Evolutionary conservation across 2,113 vertebrate species (phyloP).

Genomic region (Dipodomys spectabilis): DNA sequence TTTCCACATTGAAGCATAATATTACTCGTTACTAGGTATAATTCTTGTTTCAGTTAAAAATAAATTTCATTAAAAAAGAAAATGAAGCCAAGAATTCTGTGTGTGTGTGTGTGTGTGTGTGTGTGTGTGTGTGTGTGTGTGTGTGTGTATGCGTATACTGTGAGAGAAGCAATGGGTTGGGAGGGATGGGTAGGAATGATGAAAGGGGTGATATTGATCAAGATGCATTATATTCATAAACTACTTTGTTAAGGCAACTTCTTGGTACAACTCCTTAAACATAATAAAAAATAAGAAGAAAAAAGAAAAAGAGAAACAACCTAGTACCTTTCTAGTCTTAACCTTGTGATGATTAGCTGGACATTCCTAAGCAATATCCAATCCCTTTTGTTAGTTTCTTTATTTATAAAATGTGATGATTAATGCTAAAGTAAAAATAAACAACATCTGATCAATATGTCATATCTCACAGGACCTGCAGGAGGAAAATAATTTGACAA

Average conservation of each 20-base stretch:
- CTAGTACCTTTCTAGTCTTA: not conserved
- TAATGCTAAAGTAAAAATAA: conserved; percentile 48
- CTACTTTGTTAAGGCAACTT: too few species aligned
- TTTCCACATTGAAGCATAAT: not conserved
- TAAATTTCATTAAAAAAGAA: not conserved
- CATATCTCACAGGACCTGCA: not conserved
- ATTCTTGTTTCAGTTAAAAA: not conserved
- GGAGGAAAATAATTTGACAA: not conserved
- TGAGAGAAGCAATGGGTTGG: too few species aligned
- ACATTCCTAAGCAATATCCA: not conserved
- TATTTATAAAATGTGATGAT: not conserved
- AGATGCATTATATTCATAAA: too few species aligned
- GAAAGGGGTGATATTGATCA: too few species aligned
- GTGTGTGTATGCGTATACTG: too few species aligned
- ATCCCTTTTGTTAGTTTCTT: conserved; percentile 17
- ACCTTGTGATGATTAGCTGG: not conserved
- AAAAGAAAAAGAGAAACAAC: not conserved
- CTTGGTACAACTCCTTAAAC: too few species aligned
- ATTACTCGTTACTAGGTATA: not conserved
- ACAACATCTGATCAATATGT: not conserved
- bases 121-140: too few species aligned
- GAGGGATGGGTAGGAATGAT: too few species aligned
- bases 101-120: too few species aligned
- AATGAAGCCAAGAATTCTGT: too few species aligned
- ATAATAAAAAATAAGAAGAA: not conserved